These are phyloP conservation scores for Cephus sareptanus DNA, from an alignment of 2,888 invertebrate species.

Conservation along the genomic window DNA sequence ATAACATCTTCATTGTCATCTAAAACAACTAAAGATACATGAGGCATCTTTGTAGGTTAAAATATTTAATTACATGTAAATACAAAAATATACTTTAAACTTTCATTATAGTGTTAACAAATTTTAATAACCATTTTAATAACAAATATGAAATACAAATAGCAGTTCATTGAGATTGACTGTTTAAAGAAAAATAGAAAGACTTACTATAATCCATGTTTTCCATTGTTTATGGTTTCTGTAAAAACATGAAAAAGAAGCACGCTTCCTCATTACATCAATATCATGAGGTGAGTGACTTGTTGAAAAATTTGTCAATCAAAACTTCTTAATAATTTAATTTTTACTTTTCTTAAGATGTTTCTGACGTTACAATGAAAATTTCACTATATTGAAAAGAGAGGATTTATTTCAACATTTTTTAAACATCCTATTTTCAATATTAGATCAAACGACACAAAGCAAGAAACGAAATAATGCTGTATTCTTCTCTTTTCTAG, in stretches of 20 bases:
- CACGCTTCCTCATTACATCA: not conserved
- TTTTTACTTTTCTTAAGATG: not conserved
- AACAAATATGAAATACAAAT: not conserved
- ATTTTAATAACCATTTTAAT: not conserved
- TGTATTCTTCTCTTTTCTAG: not conserved
- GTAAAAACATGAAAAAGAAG: not conserved
- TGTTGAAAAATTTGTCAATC: not conserved
- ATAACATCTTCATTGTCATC: slow-evolving; percentile 3
- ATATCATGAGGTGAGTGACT: not conserved
- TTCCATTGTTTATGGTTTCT: slow-evolving; percentile 14
- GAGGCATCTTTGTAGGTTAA: not conserved
- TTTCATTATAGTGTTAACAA: not conserved
- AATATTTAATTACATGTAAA: not conserved
- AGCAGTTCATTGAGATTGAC: not conserved
- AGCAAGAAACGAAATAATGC: not conserved
- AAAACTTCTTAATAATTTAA: not conserved
- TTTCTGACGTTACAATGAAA: not conserved
- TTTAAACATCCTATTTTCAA: no score
- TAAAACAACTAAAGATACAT: not conserved
- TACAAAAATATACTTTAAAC: not conserved
- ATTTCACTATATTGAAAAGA: not conserved
- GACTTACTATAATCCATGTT: slow-evolving; percentile 31
- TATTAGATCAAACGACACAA: not conserved
- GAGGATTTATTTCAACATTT: not conserved
- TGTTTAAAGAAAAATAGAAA: not conserved